A percentile compares a stretch with the other conserved stretches of the same genome.
phyloP scores from a whole-genome alignment of 2,888 invertebrate genomes.

The Hybos culiciformis region DNA sequence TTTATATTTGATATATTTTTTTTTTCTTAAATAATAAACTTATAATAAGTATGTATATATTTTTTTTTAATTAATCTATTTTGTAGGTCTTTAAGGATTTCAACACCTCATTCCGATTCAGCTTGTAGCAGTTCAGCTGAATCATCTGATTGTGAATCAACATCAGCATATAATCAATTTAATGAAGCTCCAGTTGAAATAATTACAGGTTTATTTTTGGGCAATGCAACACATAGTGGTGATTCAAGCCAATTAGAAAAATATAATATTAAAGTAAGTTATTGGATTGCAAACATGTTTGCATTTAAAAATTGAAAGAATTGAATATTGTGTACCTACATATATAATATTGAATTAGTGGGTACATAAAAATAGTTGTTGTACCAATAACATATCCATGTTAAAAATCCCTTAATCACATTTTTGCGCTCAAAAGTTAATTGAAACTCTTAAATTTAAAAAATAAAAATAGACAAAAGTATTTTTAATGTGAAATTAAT shows the following conservation, averaged over 20 bases:
- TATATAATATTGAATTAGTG: no score
- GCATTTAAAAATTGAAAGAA: no score
- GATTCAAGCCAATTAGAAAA: slow-evolving; percentile 78
- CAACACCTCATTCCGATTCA: slow-evolving; percentile 50
- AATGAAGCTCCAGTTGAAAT: slow-evolving; percentile 90
- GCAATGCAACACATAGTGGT: slow-evolving; percentile 87
- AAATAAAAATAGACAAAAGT: no score
- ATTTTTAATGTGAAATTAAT: no score
- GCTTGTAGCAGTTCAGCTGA: slow-evolving; percentile 49
- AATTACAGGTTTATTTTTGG: slow-evolving; percentile 82
- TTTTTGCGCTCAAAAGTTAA: no score
- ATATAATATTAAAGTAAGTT: slow-evolving; percentile 67
- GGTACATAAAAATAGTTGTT: no score
- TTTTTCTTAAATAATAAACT: neutral
- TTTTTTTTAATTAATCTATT: slow-evolving; percentile 14
- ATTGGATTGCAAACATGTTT: no score
- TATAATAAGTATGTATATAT: neutral
- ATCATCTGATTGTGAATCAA: slow-evolving; percentile 58
- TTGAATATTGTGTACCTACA: no score
- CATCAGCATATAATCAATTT: slow-evolving; percentile 41
- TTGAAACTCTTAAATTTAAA: no score
- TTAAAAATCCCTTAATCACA: no score
- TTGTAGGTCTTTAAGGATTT: slow-evolving; percentile 62
- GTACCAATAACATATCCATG: no score
- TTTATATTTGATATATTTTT: neutral